Percentiles rank a stretch among this genome's conserved stretches.
These are phyloP conservation scores for Drosophila parthenogenetica DNA, from an alignment of 2,888 invertebrate genomes.

Conservation along the genomic window DNA sequence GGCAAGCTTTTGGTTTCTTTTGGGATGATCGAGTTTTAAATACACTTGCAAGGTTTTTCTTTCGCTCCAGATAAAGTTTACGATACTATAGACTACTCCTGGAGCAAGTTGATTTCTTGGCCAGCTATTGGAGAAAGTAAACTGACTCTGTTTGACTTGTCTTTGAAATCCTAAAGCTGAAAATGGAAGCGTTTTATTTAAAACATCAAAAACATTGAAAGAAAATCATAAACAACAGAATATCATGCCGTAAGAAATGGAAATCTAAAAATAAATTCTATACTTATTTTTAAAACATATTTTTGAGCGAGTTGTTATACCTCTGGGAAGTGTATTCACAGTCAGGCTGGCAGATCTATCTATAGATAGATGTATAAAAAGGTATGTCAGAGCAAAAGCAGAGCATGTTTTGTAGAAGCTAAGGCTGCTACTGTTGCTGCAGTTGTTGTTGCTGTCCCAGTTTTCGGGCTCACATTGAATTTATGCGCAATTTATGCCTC, in stretches of 20 bases:
- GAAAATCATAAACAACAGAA: neutral
- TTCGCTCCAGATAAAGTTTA: too few relatives aligned
- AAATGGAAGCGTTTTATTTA: too few relatives aligned
- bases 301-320: neutral
- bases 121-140: neutral
- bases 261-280: too few relatives aligned
- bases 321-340: neutral
- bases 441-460: conserved; percentile 23
- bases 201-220: neutral
- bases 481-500: conserved; percentile 78
- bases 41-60: conserved; percentile 5
- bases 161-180: too few relatives aligned
- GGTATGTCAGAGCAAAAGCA: conserved; percentile 20
- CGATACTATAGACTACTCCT: too few relatives aligned
- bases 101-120: too few relatives aligned
- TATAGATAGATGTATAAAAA: conserved; percentile 18
- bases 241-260: too few relatives aligned
- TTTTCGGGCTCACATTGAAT: conserved; percentile 52
- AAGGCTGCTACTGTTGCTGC: conserved; percentile 3
- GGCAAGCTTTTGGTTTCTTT: neutral
- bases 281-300: neutral
- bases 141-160: too few relatives aligned
- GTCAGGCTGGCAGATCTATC: conserved; percentile 5
- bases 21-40: neutral
- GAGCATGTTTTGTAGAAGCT: conserved; percentile 13